Conservation (phyloP, 2,113 vertebrate genomes). For the Leptobrachium leishanense region DNA sequence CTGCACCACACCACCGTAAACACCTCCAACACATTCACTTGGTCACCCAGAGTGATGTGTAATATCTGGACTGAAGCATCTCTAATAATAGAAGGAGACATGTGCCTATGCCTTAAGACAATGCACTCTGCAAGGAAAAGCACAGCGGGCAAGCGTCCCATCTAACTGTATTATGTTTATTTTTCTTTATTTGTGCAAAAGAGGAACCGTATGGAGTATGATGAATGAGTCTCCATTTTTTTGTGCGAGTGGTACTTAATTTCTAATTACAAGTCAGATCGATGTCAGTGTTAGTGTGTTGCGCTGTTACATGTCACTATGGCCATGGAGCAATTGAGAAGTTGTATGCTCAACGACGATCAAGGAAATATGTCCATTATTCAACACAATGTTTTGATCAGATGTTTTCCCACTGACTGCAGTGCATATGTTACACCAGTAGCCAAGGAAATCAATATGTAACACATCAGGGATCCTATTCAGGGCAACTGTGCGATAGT, state of each 20-base stretch:
- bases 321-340: not conserved
- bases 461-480: not conserved
- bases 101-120: constrained; percentile 97
- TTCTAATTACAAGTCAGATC: constrained; percentile 24
- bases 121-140: constrained; percentile 97
- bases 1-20: not conserved
- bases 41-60: constrained; percentile 82
- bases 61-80: constrained; percentile 79
- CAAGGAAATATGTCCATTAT: not conserved
- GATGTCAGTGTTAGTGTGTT: constrained; percentile 19
- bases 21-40: constrained; percentile 58
- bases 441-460: constrained; percentile 1
- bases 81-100: constrained; percentile 90
- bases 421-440: not conserved
- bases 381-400: not conserved
- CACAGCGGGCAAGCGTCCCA: constrained; percentile 68
- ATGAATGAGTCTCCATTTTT: not conserved
- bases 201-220: constrained; percentile 41
- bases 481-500: not conserved
- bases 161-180: constrained; percentile 60
- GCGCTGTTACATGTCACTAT: constrained; percentile 40
- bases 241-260: constrained; percentile 2
- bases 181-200: constrained; percentile 18
- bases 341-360: not conserved
- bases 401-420: not conserved